Evolutionary conservation across 37 sponge, comb jelly and placozoan species (phyloP), one percentile per base, ranked within the genome.

Genomic region (Amphimedon queenslandica): DNA sequence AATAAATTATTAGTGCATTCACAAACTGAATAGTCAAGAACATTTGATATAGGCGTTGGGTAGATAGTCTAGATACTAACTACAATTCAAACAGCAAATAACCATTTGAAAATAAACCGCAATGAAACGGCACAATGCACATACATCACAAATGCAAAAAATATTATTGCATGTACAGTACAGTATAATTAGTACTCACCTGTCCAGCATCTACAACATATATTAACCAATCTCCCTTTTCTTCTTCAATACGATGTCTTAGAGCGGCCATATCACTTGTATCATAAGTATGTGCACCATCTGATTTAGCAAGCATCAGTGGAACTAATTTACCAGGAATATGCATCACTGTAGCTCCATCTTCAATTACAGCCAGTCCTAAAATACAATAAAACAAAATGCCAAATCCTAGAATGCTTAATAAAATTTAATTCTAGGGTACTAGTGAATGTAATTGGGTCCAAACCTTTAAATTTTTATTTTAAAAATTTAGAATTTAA

Each of bases 181-280:
- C 57, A 55, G 57, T 55, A 23, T n/a, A n/a, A 21, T 28, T 30
- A n/a, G 34, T 28, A n/a, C 58, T 37, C 1, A 74, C 76, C 83
- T 98, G 99, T 20, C 99, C 99, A 20, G 90, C 69, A 64, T 98
- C 99, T 39, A 95, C 96, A 1, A 98, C 96, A 55, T 98, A 98
- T 30, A 98, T 86, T 37, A 95, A 61, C 96, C 96, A 92, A 53
- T 94, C 91, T 33, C 81, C 93, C 56, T 90, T 92, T 81, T 92
- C 90, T 21, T 80, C 90, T 60, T 73, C 63, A 38, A 92, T 68
- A 35, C 99, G 77, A 3, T 98, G 96, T 23, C 72, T 58, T 11
- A 98, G 68, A 36, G 99, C 99, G 18, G 99, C 80, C 64, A 98
- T 60, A 67, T 98, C 99, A 24, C 93, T 92, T 13, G 99, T 98